Base-by-base conservation (phyloP, 2,888 invertebrate species). In the Caenorhabditis becei region DNA sequence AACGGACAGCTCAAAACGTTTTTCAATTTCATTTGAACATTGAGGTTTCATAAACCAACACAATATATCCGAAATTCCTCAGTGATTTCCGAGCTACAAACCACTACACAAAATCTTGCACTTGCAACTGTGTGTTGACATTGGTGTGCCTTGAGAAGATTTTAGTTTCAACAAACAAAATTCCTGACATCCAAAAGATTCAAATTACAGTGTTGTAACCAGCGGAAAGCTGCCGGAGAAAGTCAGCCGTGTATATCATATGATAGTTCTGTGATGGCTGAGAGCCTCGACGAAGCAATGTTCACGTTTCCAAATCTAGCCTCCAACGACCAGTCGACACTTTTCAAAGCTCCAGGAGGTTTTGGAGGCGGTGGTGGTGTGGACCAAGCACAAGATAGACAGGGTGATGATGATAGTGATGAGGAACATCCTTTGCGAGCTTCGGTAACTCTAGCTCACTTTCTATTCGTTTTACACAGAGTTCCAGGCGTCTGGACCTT, bases 251-350 rank as follows among this genome's bases (percentile, higher is more conserved):
- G 86, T 74, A 72, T 84, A 11, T 70, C 77, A 5, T 86, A 82
- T 53, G 82, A 86, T 59, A 66, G 72, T n/a, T 70, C 77, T 16
- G 69, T 80, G 58, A 79, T 84, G 80, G 84, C 86, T 4, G 75
- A 70, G 35, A 59, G 80, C 10, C 24, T 86, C 14, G 86, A 86
- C 51, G 83, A 86, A 44, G 86, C 86, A 35, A 70, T 86, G 72
- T 83, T 83, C 75, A 62, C 74, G 4, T 86, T 86, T 75, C 84
- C 82, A 0, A 84, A 86, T 62, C 51, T 84, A 16, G 86, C 78
- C 11, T 67, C 77, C 18, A 44, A 49, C 2, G 67, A 70, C 26
- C 70, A 77, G 44, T 26, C 71, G 11, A 78, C 78, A 26, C 63
- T 80, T 10, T 80, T 80, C 58, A 66, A 75, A 23, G 59, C 51